Evolutionary conservation across 2,113 vertebrate species (phyloP), one percentile per base, ranked within the genome.

Genomic region (Myrmecophaga tridactyla): DNA sequence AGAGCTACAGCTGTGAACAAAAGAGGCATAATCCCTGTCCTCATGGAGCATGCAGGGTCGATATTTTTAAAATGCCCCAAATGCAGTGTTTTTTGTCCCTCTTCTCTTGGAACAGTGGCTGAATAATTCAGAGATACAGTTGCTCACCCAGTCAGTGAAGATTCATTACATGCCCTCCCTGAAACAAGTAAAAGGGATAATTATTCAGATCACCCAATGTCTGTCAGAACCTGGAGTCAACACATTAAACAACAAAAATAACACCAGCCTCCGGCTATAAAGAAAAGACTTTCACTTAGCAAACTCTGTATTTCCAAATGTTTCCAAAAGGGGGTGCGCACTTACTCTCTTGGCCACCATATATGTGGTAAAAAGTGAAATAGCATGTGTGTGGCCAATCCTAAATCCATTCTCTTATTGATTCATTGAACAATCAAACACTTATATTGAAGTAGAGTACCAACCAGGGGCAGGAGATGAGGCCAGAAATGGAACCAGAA

Each of bases 231-330:
- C 58, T 86, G 27, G 60, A 34, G 70, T 73, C 34, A 69, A 84
- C 60, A 29, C 27, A 43, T 20, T 73, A 43, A 77, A 63, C 34
- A 90, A 82, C 41, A 90, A 82, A 29, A 78, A 92, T 21, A 80
- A 75, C 53, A 51, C 48, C 41, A 36, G 43, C 51, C 11, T 72
- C 7, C 75, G 23, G 23, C 10, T 89, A 10, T 15, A 73, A 48
- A 88, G 20, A 41, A 88, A 95, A 77, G n/a, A 18, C 2, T 81
- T 84, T 92, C 36, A 51, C 21, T 76, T 60, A 56, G 3, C 15
- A 85, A 93, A 34, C 21, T 34, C 36, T 56, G 17, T 77, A 21
- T 65, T 84, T 94, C 31, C 60, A 77, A 87, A 94, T 58, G 9
- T 93, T 95, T 77, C n/a, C 34, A 36, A 39, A 94, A 63, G 48